Evolutionary conservation across 1,140 invertebrate genomes (phyloP), one percentile per base, ranked within the genome.

Genomic region (Drosophila seguyi): DNA sequence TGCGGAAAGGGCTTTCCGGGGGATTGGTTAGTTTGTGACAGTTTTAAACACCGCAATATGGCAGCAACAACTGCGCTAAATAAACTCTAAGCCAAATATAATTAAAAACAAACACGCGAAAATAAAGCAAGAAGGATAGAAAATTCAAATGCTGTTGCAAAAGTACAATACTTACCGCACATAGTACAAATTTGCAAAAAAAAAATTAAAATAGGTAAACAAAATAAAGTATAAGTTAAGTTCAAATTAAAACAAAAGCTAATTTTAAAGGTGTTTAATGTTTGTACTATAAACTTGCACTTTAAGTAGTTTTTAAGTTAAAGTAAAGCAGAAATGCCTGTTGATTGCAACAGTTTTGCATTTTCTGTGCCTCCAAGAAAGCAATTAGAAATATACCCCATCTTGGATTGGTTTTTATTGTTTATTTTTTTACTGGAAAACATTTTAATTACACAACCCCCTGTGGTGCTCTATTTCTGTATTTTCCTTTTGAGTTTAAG

Each of bases 71-170:
- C 55, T n/a, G 41, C 34, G 53, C 57, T 58, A 78, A 69, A 76
- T 63, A 59, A 48, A 67, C 45, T 38, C 39, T 1, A n/a, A 57
- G 56, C 36, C 31, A 45, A 78, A 53, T 22, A 69, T 71, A 66
- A 79, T 77, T 77, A 56, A 76, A 78, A 60, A 59, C 63, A 69
- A 62, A 59, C 38, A 53, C 6, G 34, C 13, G 27, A 58, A 31
- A 52, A 18, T 36, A 58, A 22, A 14, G 13, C 11, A 10, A 16
- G 14, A 42, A 20, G 0, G 6, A 10, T 27, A 4, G 2, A 31
- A 52, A 52, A 34, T 5, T 3, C 6, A 14, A 52, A 14, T 52
- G 10, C 3, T 18, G 10, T 13, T 29, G 8, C 5, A 50, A 13
- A 0, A 27, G 16, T 6, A n/a, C 22, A 14, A 27, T 16, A 27